Base-by-base conservation (phyloP, 2,888 invertebrate species). In the Sesia apiformis region DNA sequence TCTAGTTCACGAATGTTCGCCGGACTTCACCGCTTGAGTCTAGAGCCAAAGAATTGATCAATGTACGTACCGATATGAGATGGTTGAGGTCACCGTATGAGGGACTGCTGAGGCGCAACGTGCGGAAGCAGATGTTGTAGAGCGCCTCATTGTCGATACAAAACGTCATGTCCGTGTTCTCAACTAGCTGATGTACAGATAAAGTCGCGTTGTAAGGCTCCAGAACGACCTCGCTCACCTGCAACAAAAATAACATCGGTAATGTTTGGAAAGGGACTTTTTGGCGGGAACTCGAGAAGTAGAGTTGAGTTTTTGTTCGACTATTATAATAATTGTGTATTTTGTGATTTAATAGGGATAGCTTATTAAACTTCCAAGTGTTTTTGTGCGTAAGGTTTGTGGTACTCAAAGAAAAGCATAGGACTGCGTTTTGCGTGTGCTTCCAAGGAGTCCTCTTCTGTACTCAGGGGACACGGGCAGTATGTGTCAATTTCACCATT, bases 71-170 rank as follows among this genome's bases (percentile, higher is more conserved):
- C 52, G 93, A 93, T 39, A 94, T 94, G 61, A 96, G 84, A 82
- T 96, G 93, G 76, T 96, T 96, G 57, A 96, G 78, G 69, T 96
- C 95, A 0, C 93, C 93, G 67, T 96, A 96, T n/a, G 93, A 94
- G 0, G 96, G 96, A 56, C 92, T 93, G 64, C 84, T 80, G 3
- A 94, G 84, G 60, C 94, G 91, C 38, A 95, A 81, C 0, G 94
- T 95, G 40, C 93, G 84, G 91, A 95, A 95, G 86, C 94, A 95
- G 69, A 95, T 95, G 78, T 94, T 94, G 84, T 95, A 95, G 0
- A 95, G 87, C 4, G 94, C 94, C 70, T 95, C 95, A 77, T 95
- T 95, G 83, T 95, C 95, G 64, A 95, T 94, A 61, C 94, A 94
- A 78, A 92, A 94, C 0, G 94, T 90, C 84, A 94, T 93, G 72